Conservation (phyloP, 1,140 invertebrate species). For the Tribolium castaneum region DNA sequence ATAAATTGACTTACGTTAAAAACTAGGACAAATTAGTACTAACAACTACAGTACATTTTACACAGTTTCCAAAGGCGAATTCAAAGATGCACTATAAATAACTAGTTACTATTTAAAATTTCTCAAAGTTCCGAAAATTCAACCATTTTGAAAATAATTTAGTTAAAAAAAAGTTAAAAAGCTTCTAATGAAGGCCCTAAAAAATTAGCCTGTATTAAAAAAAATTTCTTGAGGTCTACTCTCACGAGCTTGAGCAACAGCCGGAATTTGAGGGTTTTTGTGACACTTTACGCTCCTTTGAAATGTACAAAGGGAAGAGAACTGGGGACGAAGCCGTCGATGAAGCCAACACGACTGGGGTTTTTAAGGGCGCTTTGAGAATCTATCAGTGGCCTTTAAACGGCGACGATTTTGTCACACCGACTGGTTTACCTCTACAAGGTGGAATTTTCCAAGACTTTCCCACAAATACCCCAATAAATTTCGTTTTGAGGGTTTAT, state of each 20-base stretch:
- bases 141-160: too few relatives aligned
- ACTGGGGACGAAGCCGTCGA: conserved; percentile 72
- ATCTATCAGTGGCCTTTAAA: conserved; percentile 69
- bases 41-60: too few relatives aligned
- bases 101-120: too few relatives aligned
- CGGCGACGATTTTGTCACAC: conserved; percentile 65
- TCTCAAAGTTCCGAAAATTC: too few relatives aligned
- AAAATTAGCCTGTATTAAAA: too few relatives aligned
- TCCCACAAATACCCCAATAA: conserved; percentile 75
- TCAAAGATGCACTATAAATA: too few relatives aligned
- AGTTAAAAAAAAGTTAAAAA: too few relatives aligned
- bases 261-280: conserved; percentile 80
- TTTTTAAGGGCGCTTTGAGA: conserved; percentile 66
- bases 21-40: too few relatives aligned
- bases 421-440: conserved; percentile 63
- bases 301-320: conserved; percentile 80
- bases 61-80: too few relatives aligned
- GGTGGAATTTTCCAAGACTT: conserved; percentile 72
- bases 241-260: conserved; percentile 80
- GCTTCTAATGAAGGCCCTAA: too few relatives aligned
- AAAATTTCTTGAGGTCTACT: conserved; percentile 78
- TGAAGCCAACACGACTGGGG: conserved; percentile 68
- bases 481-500: conserved; percentile 82
- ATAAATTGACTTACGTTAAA: too few relatives aligned
- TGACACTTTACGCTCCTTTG: conserved; percentile 81